Evolutionary conservation across 2,113 vertebrate species (phyloP), one percentile per base, ranked within the genome.

Genomic region (Heterotis niloticus): DNA sequence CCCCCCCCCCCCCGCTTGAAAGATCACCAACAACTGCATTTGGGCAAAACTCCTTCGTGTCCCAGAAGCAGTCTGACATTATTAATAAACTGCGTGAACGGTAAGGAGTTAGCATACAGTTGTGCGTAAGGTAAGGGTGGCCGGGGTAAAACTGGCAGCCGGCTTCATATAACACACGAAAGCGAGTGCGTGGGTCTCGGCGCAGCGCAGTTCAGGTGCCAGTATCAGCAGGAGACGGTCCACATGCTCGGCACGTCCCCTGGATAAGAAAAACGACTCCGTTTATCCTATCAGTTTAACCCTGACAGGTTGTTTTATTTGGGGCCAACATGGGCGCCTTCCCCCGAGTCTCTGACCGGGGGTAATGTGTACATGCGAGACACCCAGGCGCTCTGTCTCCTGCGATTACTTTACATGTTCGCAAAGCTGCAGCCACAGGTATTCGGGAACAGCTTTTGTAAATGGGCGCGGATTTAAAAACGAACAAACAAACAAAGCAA

Each of bases 261-360:
- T 74, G 54, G 54, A 51, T 28, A 78, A 51, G 26, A 78, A 71
- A 78, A 69, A 69, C 26, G 17, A 29, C 54, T 69, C 16, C 28
- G 52, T 69, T 78, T 28, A 78, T 60, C 34, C n/a, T n/a, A n/a
- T n/a, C 54, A 62, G 24, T 44, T 28, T 14, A 62, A 75, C 57
- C 74, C 20, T 78, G 67, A 56, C 54, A 71, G 67, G 28, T 44
- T 59, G n/a, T 75, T n/a, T 78, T 18, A 78, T n/a, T 34, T 71
- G 7, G 51, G 23, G n/a, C 23, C 13, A 12, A 59, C 52, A 59
- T 5, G 66, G 66, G 52, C 7, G n/a, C 57, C 18, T 57, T 13
- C 17, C 59, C 20, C 24, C 24, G 28, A 75, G 74, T 44, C 10
- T 17, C 17, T 75, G 59, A 62, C 26, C 59, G 17, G 16, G 26